Percentiles rank a stretch among this genome's conserved stretches.
phyloP scores from a whole-genome alignment of 2,797 vertebrate species.

The Sebastes kiyomatsui region DNA sequence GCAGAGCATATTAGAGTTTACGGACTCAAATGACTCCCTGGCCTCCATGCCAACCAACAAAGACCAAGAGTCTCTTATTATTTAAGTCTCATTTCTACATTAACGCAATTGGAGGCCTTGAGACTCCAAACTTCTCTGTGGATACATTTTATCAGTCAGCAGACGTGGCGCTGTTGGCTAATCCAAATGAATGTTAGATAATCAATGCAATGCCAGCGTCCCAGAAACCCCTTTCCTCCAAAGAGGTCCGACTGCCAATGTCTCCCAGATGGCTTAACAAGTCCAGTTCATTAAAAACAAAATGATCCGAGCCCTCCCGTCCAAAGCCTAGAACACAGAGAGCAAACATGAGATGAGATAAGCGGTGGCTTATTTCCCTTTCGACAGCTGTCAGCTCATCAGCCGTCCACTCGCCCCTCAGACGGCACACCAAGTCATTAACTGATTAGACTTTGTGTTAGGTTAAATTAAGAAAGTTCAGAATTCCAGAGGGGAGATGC shows the following conservation, averaged over 20 bases:
- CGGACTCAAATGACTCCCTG: slow-evolving; percentile 46
- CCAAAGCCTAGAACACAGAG: slow-evolving; percentile 44
- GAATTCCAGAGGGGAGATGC: neutral
- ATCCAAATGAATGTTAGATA: slow-evolving; percentile 73
- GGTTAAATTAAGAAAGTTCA: slow-evolving; percentile 36
- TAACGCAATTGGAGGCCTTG: neutral
- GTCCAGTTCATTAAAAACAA: slow-evolving; percentile 77
- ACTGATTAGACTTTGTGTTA: slow-evolving; percentile 46
- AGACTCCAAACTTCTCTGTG: slow-evolving; percentile 5
- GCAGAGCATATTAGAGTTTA: slow-evolving; percentile 28
- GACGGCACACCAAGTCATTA: slow-evolving; percentile 40
- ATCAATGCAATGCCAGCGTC: slow-evolving; percentile 63
- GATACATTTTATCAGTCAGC: slow-evolving; percentile 28
- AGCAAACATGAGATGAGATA: slow-evolving; percentile 57
- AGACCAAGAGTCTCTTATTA: slow-evolving; percentile 13
- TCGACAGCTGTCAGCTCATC: slow-evolving; percentile 78
- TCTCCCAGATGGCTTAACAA: slow-evolving; percentile 67
- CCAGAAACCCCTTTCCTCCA: slow-evolving; percentile 45
- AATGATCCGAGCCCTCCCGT: slow-evolving; percentile 33
- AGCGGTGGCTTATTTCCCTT: slow-evolving; percentile 70
- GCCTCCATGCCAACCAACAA: slow-evolving; percentile 18
- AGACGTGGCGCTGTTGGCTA: slow-evolving; percentile 41
- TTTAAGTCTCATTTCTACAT: slow-evolving; percentile 27
- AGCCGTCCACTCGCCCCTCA: slow-evolving; percentile 37
- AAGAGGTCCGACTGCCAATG: slow-evolving; percentile 52